These are phyloP conservation scores for Mustela nigripes DNA, from an alignment of 2,113 vertebrate species.

Conservation along the genomic window DNA sequence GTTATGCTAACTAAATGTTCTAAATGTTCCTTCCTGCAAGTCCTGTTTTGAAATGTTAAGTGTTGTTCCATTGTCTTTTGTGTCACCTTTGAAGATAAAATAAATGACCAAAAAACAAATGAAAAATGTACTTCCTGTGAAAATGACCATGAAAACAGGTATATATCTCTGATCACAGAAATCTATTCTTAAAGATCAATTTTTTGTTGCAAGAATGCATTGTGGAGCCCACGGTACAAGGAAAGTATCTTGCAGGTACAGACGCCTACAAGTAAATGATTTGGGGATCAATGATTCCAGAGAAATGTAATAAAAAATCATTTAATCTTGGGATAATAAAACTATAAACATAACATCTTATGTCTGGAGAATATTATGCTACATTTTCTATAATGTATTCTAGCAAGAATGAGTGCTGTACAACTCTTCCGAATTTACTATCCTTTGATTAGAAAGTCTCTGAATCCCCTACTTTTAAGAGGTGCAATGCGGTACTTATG, in stretches of 20 bases:
- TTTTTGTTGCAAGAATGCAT: not conserved
- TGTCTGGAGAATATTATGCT: not conserved
- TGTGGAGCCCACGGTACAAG: not conserved
- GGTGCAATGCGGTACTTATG: slow-evolving; percentile 14
- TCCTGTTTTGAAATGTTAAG: not conserved
- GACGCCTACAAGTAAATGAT: not conserved
- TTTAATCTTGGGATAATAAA: slow-evolving; percentile 19
- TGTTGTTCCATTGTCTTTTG: slow-evolving; percentile 6
- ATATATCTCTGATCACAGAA: too few species aligned
- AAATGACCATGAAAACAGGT: too few species aligned
- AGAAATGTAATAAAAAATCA: not conserved
- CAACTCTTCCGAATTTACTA: not conserved
- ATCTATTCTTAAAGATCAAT: not conserved
- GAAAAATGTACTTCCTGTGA: slow-evolving; percentile 39
- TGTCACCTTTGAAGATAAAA: not conserved
- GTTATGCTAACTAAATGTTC: too few species aligned
- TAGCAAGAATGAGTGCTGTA: not conserved
- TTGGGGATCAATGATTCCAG: not conserved
- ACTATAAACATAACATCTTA: not conserved
- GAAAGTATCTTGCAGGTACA: too few species aligned
- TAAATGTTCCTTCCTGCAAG: not conserved
- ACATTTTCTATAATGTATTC: not conserved
- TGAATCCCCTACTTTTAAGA: not conserved
- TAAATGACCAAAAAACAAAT: not conserved
- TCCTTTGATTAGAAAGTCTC: not conserved